Percentiles rank a stretch among this genome's conserved stretches.
These are phyloP conservation scores for Apeltes quadracus DNA, from an alignment of 2,113 vertebrate genomes.

Conservation along the genomic window DNA sequence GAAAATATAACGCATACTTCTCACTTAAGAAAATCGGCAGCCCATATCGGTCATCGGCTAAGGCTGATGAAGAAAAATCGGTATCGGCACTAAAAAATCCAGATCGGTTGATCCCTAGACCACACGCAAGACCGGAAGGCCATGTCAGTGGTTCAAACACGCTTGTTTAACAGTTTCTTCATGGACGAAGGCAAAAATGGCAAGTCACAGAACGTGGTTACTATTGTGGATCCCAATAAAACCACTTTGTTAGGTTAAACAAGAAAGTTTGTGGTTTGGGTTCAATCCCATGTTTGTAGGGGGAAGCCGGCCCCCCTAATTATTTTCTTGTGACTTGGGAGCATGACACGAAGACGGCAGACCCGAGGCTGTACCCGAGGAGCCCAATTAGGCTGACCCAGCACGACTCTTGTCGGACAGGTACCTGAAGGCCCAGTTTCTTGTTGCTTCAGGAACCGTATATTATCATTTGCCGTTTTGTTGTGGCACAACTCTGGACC, in stretches of 20 bases:
- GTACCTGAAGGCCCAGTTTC: not conserved
- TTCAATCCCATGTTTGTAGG: not conserved
- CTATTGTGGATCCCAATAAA: not conserved
- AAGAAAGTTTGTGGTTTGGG: not conserved
- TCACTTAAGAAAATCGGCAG: too few species aligned
- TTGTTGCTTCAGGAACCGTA: not conserved
- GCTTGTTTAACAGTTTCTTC: not conserved
- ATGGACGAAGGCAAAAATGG: not conserved
- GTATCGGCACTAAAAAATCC: too few species aligned
- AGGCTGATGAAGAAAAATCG: too few species aligned
- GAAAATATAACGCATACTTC: too few species aligned
- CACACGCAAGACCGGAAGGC: not conserved
- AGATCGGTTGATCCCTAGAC: too few species aligned
- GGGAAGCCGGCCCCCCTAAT: not conserved
- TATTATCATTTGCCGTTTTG: not conserved
- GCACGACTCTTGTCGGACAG: not conserved
- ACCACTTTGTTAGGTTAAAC: not conserved
- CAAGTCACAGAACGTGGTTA: not conserved
- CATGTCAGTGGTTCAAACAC: not conserved
- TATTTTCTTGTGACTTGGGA: not conserved
- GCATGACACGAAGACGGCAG: not conserved
- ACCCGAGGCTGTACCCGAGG: not conserved
- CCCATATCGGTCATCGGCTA: too few species aligned
- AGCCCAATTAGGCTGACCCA: not conserved
- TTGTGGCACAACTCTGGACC: not conserved